Percentiles rank a stretch among this genome's conserved stretches.
phyloP scores from a whole-genome alignment of 2,797 vertebrate genomes.

The Acipenser ruthenus region DNA sequence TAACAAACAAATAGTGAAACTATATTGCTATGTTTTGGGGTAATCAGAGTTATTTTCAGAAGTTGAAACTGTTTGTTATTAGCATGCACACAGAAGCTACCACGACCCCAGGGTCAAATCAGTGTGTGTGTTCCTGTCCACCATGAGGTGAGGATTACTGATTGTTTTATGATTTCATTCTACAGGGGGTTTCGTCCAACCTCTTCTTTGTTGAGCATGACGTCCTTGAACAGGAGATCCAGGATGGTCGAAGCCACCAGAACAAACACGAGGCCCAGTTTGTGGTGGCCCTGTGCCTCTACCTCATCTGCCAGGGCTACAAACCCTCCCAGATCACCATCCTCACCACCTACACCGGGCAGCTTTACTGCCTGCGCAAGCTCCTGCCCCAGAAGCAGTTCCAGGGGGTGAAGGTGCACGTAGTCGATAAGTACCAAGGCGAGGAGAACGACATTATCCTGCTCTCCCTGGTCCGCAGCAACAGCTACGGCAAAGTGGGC shows the following conservation, averaged over 20 bases:
- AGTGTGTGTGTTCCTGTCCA: not conserved
- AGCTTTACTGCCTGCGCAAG: slow-evolving; percentile 76
- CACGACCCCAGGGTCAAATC: not conserved
- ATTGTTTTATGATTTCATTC: slow-evolving; percentile 9
- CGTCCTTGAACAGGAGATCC: slow-evolving; percentile 66
- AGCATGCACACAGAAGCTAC: too few relatives aligned
- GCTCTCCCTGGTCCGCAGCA: slow-evolving; percentile 87
- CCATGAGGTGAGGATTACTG: not conserved
- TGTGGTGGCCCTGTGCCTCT: slow-evolving; percentile 76
- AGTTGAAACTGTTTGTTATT: too few relatives aligned
- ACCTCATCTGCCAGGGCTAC: slow-evolving; percentile 80
- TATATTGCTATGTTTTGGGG: too few relatives aligned
- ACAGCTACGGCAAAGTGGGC: slow-evolving; percentile 64
- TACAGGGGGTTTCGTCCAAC: slow-evolving; percentile 73
- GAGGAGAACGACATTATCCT: slow-evolving; percentile 94
- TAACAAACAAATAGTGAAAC: too few relatives aligned
- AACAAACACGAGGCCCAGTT: slow-evolving; percentile 80
- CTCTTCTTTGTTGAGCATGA: slow-evolving; percentile 84
- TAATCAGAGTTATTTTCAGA: too few relatives aligned
- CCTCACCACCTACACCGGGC: slow-evolving; percentile 86
- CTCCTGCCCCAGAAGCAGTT: slow-evolving; percentile 71
- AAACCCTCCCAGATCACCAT: slow-evolving; percentile 85
- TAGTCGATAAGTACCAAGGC: slow-evolving; percentile 94
- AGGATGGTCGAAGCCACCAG: slow-evolving; percentile 81
- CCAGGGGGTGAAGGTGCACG: slow-evolving; percentile 78